A percentile compares a stretch with the other conserved stretches of the same genome.
These are phyloP conservation scores for Hypotaenidia philippensis DNA, from an alignment of 2,797 vertebrate species.

Conservation along the genomic window DNA sequence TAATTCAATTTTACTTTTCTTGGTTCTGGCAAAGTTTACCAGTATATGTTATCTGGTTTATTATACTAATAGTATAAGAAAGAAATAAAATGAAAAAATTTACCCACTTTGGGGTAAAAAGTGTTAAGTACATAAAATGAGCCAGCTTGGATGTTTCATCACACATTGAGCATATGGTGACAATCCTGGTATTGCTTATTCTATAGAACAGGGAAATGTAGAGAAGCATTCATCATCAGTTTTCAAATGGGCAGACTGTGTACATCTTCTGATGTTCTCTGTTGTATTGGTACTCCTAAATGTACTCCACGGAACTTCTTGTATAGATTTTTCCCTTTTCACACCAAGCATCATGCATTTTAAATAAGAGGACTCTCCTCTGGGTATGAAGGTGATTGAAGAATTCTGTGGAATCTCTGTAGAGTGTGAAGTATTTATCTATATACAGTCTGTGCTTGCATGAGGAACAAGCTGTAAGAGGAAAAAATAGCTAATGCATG, in stretches of 20 bases:
- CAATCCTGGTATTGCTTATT: not conserved
- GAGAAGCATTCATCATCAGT: not conserved
- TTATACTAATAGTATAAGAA: not conserved
- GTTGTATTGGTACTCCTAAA: not conserved
- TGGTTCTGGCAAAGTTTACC: not conserved
- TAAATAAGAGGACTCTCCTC: not conserved
- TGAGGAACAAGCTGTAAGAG: not conserved
- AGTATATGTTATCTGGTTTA: not conserved
- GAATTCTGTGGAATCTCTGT: not conserved
- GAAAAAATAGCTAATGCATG: not conserved
- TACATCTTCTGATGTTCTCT: not conserved
- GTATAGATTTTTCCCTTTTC: not conserved
- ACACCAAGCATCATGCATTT: not conserved
- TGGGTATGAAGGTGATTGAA: not conserved
- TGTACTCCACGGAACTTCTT: not conserved
- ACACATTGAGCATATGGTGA: not conserved
- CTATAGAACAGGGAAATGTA: not conserved
- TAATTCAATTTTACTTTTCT: not conserved
- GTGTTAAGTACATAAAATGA: not conserved
- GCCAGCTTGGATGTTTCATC: not conserved
- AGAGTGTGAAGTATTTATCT: not conserved
- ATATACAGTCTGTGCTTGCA: not conserved
- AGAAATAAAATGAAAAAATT: not conserved
- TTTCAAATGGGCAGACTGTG: not conserved
- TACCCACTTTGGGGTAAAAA: not conserved